These are phyloP conservation scores for Ptychobarbus kaznakovi DNA, from an alignment of 2,797 vertebrate species.

Conservation along the genomic window DNA sequence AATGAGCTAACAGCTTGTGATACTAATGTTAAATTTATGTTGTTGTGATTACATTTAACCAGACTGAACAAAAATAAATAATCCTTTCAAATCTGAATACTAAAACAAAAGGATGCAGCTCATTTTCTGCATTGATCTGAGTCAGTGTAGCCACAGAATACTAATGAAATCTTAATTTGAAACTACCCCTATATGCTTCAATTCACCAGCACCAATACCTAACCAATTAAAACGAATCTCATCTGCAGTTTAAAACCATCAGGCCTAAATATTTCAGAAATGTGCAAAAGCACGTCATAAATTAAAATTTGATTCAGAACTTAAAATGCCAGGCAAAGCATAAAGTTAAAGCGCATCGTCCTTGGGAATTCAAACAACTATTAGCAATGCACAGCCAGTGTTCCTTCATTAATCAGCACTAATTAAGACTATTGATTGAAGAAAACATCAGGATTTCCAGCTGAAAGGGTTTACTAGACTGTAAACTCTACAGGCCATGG, in stretches of 20 bases:
- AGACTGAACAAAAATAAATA: slow-evolving; percentile 17
- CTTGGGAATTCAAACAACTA: slow-evolving; percentile 76
- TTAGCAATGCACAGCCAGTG: slow-evolving; percentile 75
- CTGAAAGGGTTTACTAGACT: slow-evolving; percentile 76
- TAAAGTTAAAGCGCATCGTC: slow-evolving; percentile 64
- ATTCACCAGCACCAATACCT: slow-evolving; percentile 27
- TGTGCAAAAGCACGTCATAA: slow-evolving; percentile 45
- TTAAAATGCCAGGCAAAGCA: slow-evolving; percentile 56
- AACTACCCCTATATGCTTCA: slow-evolving; percentile 25
- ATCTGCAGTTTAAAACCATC: slow-evolving; percentile 40
- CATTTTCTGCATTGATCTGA: slow-evolving; percentile 44
- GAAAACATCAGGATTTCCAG: slow-evolving; percentile 78
- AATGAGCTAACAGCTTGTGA: slow-evolving; percentile 18
- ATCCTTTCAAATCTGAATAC: slow-evolving; percentile 28
- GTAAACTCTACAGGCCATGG: slow-evolving; percentile 66
- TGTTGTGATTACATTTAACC: slow-evolving; percentile 3
- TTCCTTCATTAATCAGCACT: slow-evolving; percentile 89
- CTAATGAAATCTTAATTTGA: slow-evolving; percentile 46
- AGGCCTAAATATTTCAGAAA: slow-evolving; percentile 55
- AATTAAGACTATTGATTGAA: slow-evolving; percentile 91
- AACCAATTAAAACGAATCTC: slow-evolving; percentile 48
- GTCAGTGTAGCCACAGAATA: slow-evolving; percentile 26
- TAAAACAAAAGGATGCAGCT: slow-evolving; percentile 40
- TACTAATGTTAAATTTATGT: slow-evolving; percentile 17
- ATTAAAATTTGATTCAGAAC: slow-evolving; percentile 47